Evolutionary conservation across 1,140 invertebrate species (phyloP).

Genomic region (Papilio aristodemus): DNA sequence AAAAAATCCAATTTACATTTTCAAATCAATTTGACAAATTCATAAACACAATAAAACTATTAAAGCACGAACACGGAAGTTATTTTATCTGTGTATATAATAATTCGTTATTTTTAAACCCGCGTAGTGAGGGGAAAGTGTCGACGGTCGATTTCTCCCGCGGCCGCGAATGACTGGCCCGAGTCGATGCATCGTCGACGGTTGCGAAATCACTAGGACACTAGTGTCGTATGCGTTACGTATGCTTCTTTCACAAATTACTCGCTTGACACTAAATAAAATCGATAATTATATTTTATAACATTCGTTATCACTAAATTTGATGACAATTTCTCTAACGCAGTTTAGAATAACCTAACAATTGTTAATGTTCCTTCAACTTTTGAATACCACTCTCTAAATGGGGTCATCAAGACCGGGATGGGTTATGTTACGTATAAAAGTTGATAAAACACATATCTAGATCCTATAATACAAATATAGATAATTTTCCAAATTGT

Average conservation of each 20-base stretch:
- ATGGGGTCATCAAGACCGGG: too few species aligned
- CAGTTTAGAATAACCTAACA: too few species aligned
- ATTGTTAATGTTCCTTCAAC: too few species aligned
- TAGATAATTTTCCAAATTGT: too few species aligned
- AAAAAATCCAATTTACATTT: constrained; percentile 27
- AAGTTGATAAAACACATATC: too few species aligned
- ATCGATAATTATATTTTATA: neutral
- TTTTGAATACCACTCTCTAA: too few species aligned
- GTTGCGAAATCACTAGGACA: constrained; percentile 19
- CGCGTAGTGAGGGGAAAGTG: constrained; percentile 31
- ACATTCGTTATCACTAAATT: too few species aligned
- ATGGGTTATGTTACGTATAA: too few species aligned
- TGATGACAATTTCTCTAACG: too few species aligned
- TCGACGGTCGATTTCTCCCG: constrained; percentile 32
- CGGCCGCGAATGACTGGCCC: constrained; percentile 25
- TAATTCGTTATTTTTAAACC: constrained; percentile 23
- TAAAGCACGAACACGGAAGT: constrained; percentile 24
- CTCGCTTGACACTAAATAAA: neutral
- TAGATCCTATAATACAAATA: too few species aligned
- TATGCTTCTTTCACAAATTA: constrained; percentile 13
- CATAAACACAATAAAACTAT: constrained; percentile 20
- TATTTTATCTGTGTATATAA: neutral
- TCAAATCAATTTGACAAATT: constrained; percentile 21
- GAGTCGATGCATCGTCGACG: constrained; percentile 23
- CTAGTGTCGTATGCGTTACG: constrained; percentile 32